Evolutionary conservation across 2,797 vertebrate species (phyloP).

Genomic region (Notolabrus celidotus): DNA sequence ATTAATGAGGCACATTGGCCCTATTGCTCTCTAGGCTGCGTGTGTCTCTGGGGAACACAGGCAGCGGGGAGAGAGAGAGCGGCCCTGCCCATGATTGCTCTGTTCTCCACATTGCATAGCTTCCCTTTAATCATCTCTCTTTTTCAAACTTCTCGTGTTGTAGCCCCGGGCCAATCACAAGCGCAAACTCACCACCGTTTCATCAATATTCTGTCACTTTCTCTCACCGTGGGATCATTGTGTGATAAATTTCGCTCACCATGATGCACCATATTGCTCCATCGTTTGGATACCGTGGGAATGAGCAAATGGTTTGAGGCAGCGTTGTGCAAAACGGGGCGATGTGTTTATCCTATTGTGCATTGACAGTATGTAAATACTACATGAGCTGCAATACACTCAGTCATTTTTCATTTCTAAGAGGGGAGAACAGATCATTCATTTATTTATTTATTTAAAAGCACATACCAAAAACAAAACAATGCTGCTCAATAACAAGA

Average conservation of each 20-base stretch:
- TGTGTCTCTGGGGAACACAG: constrained; percentile 68
- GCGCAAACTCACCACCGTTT: constrained; percentile 72
- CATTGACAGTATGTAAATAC: constrained; percentile 49
- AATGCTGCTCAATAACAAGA: too few species aligned
- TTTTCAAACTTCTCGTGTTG: constrained; percentile 73
- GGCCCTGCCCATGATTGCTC: constrained; percentile 71
- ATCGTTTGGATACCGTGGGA: constrained; percentile 61
- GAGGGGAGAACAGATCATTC: not conserved
- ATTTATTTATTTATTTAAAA: too few species aligned
- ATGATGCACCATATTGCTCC: constrained; percentile 69
- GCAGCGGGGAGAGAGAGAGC: constrained; percentile 67
- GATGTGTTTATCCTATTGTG: constrained; percentile 40
- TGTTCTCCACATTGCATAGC: constrained; percentile 75
- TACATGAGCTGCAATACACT: constrained; percentile 25
- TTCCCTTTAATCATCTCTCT: constrained; percentile 83
- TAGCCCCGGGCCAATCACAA: constrained; percentile 72
- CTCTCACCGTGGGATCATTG: constrained; percentile 55
- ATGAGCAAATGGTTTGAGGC: constrained; percentile 63
- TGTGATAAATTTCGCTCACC: constrained; percentile 72
- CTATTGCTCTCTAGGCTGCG: constrained; percentile 70
- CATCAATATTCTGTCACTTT: constrained; percentile 83
- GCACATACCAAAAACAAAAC: too few species aligned
- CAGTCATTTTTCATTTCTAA: constrained; percentile 20
- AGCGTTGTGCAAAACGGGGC: constrained; percentile 61
- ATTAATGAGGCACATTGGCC: constrained; percentile 81